A percentile compares a stretch with the other conserved stretches of the same genome.
These are phyloP conservation scores for Parasteatoda tepidariorum DNA, from an alignment of 1,140 invertebrate species.

Conservation along the genomic window DNA sequence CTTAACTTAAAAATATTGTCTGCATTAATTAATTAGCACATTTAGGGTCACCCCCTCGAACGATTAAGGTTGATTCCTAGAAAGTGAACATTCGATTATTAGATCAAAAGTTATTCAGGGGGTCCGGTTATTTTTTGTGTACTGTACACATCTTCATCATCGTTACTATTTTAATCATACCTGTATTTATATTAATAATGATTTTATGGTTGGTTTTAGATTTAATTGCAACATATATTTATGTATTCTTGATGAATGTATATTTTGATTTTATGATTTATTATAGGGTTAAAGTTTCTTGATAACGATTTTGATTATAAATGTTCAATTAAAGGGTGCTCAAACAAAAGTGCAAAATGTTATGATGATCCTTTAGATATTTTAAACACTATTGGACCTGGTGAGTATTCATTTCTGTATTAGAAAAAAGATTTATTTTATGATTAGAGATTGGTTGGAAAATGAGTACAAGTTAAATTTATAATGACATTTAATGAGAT, in stretches of 20 bases:
- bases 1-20: too few species aligned
- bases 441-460: neutral
- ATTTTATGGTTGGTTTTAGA: neutral
- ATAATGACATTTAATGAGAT: neutral
- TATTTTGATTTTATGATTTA: neutral
- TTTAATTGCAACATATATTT: neutral
- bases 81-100: too few species aligned
- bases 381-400: constrained; percentile 7
- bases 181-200: neutral
- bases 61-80: too few species aligned
- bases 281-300: neutral
- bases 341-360: neutral
- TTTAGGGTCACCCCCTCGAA: too few species aligned
- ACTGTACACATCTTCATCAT: neutral
- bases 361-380: neutral
- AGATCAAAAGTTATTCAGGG: too few species aligned
- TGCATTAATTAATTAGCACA: too few species aligned
- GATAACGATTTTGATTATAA: too few species aligned
- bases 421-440: neutral
- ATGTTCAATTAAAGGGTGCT: neutral
- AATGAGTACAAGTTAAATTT: neutral
- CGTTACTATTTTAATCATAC: neutral
- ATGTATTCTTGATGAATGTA: neutral
- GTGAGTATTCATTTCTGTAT: neutral
- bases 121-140: too few species aligned